Conservation (phyloP, 92 coral and sea anemone species). For the Epizoanthus scotinus region DNA sequence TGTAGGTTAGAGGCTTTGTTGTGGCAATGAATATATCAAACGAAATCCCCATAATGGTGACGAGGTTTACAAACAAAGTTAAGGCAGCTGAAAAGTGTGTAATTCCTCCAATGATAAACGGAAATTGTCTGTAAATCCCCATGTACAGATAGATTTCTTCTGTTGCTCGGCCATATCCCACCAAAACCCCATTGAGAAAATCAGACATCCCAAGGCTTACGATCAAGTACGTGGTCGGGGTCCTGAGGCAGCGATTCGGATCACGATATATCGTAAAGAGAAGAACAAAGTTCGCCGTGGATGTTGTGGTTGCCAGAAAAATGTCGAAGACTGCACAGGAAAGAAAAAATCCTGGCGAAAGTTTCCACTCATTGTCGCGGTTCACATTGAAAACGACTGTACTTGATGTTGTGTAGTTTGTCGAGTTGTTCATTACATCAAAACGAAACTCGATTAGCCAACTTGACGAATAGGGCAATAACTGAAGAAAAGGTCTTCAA, state of each 20-base stretch:
- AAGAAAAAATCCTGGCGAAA: slow-evolving; percentile 7
- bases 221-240: slow-evolving; percentile 5
- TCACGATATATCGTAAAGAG: slow-evolving; percentile 30
- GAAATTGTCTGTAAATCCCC: slow-evolving; percentile 3
- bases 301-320: slow-evolving; percentile 8
- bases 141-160: slow-evolving; percentile 15
- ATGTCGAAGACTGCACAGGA: slow-evolving; percentile 4
- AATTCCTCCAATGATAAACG: not conserved
- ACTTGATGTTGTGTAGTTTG: not conserved
- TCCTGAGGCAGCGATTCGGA: slow-evolving; percentile 19
- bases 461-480: not conserved
- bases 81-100: slow-evolving; percentile 21
- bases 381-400: not conserved
- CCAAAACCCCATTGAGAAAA: slow-evolving; percentile 19
- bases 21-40: slow-evolving; percentile 21
- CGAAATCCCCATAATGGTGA: slow-evolving; percentile 27
- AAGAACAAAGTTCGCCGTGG: slow-evolving; percentile 12
- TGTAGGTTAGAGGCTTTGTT: slow-evolving; percentile 13
- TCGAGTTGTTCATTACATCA: not conserved
- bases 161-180: slow-evolving; percentile 22
- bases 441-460: not conserved
- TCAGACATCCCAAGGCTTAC: not conserved
- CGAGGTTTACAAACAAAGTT: slow-evolving; percentile 27
- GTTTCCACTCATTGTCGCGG: slow-evolving; percentile 5
- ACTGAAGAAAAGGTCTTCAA: not conserved